Evolutionary conservation across 1,140 invertebrate species (phyloP).

Genomic region (Protaetia brevitarsis): DNA sequence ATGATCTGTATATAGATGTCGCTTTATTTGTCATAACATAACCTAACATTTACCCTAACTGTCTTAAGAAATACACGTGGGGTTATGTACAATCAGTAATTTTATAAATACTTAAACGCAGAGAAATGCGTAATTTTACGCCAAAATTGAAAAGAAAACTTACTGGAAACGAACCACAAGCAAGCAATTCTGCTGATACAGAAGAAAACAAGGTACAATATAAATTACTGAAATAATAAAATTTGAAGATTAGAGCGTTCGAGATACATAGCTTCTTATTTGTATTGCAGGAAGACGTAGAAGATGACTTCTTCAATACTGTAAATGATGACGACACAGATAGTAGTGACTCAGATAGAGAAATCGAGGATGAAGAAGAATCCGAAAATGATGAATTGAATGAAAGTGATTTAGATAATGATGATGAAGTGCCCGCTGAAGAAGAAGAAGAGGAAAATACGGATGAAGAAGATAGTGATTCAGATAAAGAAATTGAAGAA

Average conservation of each 20-base stretch:
- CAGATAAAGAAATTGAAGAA: slow-evolving; percentile 38
- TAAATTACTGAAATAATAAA: too few species aligned
- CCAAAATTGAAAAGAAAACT: background rate
- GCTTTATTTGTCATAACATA: background rate
- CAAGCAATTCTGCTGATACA: background rate
- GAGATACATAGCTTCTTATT: background rate
- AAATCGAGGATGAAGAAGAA: slow-evolving; percentile 49
- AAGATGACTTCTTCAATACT: background rate
- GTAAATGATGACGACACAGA: slow-evolving; percentile 29
- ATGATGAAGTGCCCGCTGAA: slow-evolving; percentile 37
- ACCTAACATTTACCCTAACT: background rate
- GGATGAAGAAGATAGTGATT: slow-evolving; percentile 37
- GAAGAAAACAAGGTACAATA: background rate
- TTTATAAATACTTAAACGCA: background rate
- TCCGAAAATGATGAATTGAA: slow-evolving; percentile 35
- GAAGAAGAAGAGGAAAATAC: slow-evolving; percentile 36
- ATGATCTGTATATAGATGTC: background rate
- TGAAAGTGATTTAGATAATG: slow-evolving; percentile 29
- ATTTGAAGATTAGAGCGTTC: too few species aligned
- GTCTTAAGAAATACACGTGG: background rate
- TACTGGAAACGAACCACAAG: background rate
- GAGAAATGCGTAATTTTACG: background rate
- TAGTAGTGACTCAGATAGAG: slow-evolving; percentile 56
- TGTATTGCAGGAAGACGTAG: background rate
- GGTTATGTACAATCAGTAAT: background rate